Evolutionary conservation across 1,140 invertebrate genomes (phyloP), one percentile per base, ranked within the genome.

Genomic region (Trypoxylus dichotomus): DNA sequence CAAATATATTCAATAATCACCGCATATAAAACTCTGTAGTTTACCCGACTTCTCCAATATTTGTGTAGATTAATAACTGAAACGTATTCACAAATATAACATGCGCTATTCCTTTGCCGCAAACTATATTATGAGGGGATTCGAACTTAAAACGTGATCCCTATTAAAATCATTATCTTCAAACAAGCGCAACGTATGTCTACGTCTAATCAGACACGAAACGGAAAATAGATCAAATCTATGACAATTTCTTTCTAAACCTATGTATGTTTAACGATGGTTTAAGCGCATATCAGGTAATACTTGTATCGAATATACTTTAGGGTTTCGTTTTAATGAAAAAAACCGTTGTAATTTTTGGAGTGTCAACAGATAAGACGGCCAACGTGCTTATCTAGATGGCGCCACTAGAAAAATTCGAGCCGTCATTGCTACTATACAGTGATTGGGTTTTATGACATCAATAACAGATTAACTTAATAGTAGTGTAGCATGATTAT

Each of bases 361-460:
- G 21, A 68, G 60, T 68, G 27, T 68, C 60, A 68, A 68, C 27
- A 68, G 60, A 68, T 68, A 68, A 68, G 60, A 68, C 13, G 21
- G 27, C 15, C 32, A 37, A 68, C 3, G 24, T 24, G 15, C 19
- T 68, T 68, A 24, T 68, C 24, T 24, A 68, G 60, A 68, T 29
- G 60, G 60, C 60, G 60, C 60, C 60, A 68, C 21, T 68, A 68
- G 21, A 68, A 68, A 68, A 68, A 68, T 27, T 27, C 60, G 15
- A 68, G 21, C 27, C 60, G 21, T 68, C 60, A 54, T n/a, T 54
- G 60, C 60, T 68, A 24, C 60, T 27, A 68, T 68, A 68, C 60
- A 68, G 19, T 68, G 60, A 68, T 68, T 68, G 60, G 60, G 27
- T 68, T 25, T 68, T 29, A 68, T 68, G 60, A 68, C 60, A 68